Conservation (phyloP, 2,797 vertebrate species). For the Eleutherodactylus coqui region DNA sequence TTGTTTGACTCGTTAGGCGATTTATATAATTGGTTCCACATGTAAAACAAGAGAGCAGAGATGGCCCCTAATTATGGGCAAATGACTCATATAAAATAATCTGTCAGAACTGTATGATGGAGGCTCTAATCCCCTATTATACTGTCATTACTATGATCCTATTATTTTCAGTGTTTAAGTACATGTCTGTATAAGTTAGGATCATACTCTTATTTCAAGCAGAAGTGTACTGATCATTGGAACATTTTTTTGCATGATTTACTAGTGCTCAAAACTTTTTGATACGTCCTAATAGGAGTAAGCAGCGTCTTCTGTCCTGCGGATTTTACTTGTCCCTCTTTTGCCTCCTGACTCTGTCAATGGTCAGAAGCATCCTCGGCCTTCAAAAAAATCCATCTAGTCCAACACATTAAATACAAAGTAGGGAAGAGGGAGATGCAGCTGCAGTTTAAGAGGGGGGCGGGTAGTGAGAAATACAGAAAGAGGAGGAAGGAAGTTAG, state of each 20-base stretch:
- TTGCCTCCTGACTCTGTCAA: no score
- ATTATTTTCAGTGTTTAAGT: slow-evolving; percentile 23
- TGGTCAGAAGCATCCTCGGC: no score
- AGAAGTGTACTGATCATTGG: not conserved
- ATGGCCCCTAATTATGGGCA: slow-evolving; percentile 7
- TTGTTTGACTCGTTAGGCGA: not conserved
- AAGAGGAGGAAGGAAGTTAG: no score
- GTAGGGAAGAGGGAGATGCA: not conserved
- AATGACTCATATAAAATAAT: slow-evolving; percentile 17
- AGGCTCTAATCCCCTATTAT: slow-evolving; percentile 15
- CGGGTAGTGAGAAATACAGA: no score
- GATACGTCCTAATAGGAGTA: no score
- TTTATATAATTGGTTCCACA: slow-evolving; percentile 1
- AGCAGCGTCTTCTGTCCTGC: no score
- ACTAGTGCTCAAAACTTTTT: no score
- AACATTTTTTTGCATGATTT: not conserved
- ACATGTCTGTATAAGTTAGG: not conserved
- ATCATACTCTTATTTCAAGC: not conserved
- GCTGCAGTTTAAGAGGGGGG: not conserved
- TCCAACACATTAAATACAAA: no score
- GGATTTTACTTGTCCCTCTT: no score
- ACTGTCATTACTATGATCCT: not conserved
- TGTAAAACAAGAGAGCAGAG: not conserved
- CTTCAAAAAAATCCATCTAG: no score
- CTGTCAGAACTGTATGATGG: slow-evolving; percentile 12